Conservation (phyloP, 2,797 vertebrate genomes). For the Gobio occitaniae region DNA sequence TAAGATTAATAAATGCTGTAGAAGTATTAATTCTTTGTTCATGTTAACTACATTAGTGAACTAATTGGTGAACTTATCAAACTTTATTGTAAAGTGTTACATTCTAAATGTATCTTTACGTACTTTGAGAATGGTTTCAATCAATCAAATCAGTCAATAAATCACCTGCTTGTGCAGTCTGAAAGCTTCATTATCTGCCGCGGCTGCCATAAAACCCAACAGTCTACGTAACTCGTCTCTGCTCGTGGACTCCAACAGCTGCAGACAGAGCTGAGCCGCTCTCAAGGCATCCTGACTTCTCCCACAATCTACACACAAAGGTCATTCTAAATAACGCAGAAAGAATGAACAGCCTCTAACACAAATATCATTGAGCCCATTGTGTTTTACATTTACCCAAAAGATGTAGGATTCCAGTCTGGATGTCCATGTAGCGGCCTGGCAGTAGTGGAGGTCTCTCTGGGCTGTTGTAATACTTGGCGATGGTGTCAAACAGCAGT, state of each 20-base stretch:
- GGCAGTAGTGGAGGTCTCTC: constrained; percentile 81
- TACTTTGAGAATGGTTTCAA: background rate
- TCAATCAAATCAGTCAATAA: background rate
- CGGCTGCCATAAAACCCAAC: constrained; percentile 78
- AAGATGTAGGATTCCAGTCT: constrained; percentile 81
- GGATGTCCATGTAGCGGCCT: constrained; percentile 79
- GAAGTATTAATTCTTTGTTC: too few species aligned
- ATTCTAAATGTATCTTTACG: background rate
- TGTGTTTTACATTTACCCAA: constrained; percentile 76
- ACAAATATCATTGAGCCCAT: background rate
- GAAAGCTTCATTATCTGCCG: constrained; percentile 73
- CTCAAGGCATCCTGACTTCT: constrained; percentile 78
- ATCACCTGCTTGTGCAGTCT: constrained; percentile 80
- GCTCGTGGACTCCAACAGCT: constrained; percentile 75
- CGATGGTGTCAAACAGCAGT: constrained; percentile 85
- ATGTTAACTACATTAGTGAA: too few species aligned
- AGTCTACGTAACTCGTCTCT: constrained; percentile 82
- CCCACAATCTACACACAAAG: constrained; percentile 67
- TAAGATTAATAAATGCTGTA: too few species aligned
- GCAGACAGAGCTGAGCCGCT: constrained; percentile 83
- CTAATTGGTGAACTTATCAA: too few species aligned
- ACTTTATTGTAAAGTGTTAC: too few species aligned
- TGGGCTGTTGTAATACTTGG: constrained; percentile 85
- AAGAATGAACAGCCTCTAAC: background rate
- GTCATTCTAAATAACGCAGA: background rate